Conservation (phyloP, 1,140 invertebrate genomes). For the Rhysida immarginata region DNA sequence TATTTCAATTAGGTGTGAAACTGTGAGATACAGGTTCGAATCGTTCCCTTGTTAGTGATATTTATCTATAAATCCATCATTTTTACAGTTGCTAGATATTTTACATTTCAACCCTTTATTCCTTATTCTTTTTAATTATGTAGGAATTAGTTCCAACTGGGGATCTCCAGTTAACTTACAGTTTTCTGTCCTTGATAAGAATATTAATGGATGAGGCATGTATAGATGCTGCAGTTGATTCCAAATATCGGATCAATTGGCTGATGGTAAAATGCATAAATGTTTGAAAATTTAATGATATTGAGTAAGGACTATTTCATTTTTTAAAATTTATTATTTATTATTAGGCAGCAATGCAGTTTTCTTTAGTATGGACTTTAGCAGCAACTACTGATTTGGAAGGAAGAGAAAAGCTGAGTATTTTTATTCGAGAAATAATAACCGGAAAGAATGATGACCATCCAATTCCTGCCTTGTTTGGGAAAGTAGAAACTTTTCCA, state of each 20-base stretch:
- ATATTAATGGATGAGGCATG: background rate
- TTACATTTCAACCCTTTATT: background rate
- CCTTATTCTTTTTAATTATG: background rate
- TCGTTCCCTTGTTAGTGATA: too few relatives aligned
- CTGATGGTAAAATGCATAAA: background rate
- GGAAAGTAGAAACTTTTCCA: constrained; percentile 54
- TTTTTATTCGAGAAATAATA: constrained; percentile 38
- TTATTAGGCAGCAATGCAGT: constrained; percentile 53
- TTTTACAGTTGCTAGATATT: too few relatives aligned
- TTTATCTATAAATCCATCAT: too few relatives aligned
- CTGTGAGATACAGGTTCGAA: too few relatives aligned
- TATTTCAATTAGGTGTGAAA: too few relatives aligned
- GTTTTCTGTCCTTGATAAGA: too few relatives aligned
- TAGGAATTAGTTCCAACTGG: background rate
- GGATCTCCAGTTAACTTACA: background rate
- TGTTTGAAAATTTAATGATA: background rate
- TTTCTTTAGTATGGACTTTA: constrained; percentile 62
- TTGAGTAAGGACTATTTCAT: too few relatives aligned
- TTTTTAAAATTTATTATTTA: background rate
- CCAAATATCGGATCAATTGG: background rate
- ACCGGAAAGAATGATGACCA: constrained; percentile 38
- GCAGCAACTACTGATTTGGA: constrained; percentile 55
- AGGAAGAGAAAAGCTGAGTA: constrained; percentile 60
- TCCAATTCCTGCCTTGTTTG: constrained; percentile 46
- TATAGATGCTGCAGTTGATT: background rate